phyloP scores from a whole-genome alignment of 2,797 vertebrate species.

The Poliocrania exsul region DNA sequence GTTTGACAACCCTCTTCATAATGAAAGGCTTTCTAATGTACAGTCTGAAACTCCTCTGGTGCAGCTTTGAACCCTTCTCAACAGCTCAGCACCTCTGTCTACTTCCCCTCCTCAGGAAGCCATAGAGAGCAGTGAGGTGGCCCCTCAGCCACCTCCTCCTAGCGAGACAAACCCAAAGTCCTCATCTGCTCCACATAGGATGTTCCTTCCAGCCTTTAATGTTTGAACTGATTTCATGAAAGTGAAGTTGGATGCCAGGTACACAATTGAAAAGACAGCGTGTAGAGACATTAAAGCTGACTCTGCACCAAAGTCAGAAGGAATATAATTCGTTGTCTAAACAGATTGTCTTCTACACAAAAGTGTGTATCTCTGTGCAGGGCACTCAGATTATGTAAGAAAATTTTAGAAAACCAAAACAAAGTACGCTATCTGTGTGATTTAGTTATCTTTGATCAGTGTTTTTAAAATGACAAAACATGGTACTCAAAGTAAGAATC shows the following conservation, averaged over 20 bases:
- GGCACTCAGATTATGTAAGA: not conserved
- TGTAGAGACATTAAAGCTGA: not conserved
- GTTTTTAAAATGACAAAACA: not conserved
- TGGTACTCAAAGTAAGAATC: not conserved
- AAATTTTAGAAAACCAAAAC: not conserved
- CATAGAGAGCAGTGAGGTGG: not conserved
- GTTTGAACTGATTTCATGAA: not conserved
- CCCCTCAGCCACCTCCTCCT: not conserved
- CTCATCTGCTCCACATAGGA: not conserved
- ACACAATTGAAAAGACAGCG: not conserved
- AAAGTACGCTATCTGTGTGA: not conserved
- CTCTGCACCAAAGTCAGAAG: not conserved
- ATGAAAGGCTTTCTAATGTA: not conserved
- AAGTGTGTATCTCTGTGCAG: not conserved
- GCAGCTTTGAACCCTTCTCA: not conserved
- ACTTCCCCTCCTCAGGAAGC: not conserved
- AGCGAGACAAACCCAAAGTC: not conserved
- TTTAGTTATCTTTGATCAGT: not conserved
- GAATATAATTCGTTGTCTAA: not conserved
- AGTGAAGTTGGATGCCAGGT: not conserved
- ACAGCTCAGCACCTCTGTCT: not conserved
- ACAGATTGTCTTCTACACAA: not conserved
- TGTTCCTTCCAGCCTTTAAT: not conserved
- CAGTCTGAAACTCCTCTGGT: not conserved
- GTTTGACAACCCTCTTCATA: not conserved